These are phyloP conservation scores for Myotis yumanensis DNA, from an alignment of 2,113 vertebrate species.

Conservation along the genomic window DNA sequence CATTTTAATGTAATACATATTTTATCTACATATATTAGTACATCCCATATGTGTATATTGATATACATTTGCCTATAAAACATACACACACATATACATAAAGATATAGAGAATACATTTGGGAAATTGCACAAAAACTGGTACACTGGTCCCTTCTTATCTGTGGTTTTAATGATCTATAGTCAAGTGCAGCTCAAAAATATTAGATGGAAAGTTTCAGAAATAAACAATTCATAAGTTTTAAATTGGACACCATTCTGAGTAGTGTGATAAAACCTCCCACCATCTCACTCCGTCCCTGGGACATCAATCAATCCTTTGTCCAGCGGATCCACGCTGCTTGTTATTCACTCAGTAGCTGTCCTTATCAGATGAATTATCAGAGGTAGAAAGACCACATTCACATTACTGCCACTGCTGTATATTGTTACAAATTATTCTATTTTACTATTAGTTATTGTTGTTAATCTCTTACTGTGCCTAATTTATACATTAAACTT, in stretches of 20 bases:
- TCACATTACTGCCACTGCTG: neutral
- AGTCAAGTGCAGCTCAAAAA: neutral
- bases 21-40: neutral
- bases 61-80: neutral
- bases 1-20: neutral
- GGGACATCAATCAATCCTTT: neutral
- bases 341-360: neutral
- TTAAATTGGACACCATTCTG: neutral
- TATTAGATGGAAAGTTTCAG: neutral
- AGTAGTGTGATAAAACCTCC: neutral
- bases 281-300: neutral
- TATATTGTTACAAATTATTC: neutral
- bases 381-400: neutral
- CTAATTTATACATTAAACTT: neutral
- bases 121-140: neutral
- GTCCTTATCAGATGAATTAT: neutral
- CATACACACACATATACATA: neutral
- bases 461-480: neutral
- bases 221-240: neutral
- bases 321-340: neutral
- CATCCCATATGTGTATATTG: neutral
- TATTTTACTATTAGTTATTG: neutral
- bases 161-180: neutral
- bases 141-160: neutral
- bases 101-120: neutral